Percentiles rank a stretch among this genome's conserved stretches.
phyloP scores from a whole-genome alignment of 2,888 invertebrate species.

The Pimpla rufipes region DNA sequence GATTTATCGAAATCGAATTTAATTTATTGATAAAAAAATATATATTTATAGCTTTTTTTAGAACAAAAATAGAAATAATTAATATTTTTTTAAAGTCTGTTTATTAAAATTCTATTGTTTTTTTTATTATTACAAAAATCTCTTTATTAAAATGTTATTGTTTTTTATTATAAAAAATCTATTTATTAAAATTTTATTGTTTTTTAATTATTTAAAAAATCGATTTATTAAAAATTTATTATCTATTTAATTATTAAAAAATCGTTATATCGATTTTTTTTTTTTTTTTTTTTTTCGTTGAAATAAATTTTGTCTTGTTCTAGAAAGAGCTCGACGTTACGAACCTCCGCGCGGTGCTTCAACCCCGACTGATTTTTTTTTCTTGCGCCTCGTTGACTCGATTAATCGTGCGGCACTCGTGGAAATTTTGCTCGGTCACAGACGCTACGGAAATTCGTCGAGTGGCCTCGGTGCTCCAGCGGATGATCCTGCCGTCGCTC shows the following conservation, averaged over 20 bases:
- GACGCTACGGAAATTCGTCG: slow-evolving; percentile 2
- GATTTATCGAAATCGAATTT: too few species aligned
- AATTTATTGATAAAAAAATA: too few species aligned
- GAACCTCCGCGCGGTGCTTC: slow-evolving; percentile 4
- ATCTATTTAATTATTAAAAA: not conserved
- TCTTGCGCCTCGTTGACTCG: not conserved
- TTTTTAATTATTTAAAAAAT: too few species aligned
- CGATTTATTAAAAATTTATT: too few species aligned
- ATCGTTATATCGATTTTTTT: not conserved
- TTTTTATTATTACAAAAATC: not conserved
- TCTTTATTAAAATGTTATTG: too few species aligned
- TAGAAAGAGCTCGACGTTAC: not conserved
- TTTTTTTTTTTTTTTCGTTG: too few species aligned
- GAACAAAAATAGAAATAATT: too few species aligned
- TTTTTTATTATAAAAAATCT: too few species aligned
- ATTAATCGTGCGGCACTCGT: not conserved
- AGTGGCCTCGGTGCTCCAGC: slow-evolving; percentile 28
- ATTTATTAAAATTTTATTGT: too few species aligned
- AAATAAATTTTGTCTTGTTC: not conserved
- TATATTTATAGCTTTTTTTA: too few species aligned
- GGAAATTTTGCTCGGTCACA: not conserved
- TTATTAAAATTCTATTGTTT: not conserved
- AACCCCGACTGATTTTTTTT: not conserved
- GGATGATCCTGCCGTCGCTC: slow-evolving; percentile 58
- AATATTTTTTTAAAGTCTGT: not conserved